Base-by-base conservation (phyloP, 2,797 vertebrate genomes). In the Chrysocyon brachyurus region DNA sequence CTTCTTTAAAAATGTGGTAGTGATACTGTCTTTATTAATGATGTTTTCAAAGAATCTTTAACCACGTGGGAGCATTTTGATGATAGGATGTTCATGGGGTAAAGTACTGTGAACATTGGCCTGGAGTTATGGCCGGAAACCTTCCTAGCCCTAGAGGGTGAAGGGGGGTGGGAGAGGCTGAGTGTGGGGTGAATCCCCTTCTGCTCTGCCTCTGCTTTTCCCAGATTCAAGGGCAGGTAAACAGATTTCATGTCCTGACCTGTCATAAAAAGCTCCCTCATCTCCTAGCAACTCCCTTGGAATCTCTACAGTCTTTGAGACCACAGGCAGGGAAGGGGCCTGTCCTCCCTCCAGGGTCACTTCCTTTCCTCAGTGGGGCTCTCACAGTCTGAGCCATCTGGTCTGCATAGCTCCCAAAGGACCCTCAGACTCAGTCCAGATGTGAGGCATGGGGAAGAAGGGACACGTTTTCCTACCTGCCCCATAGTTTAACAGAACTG, bases 11-110 rank as follows among this genome's bases (percentile, higher is more conserved):
- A 93, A 87, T 72, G 46, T 61, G n/a, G 31, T 89, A 83, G 91
- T 72, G 46, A 78, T 63, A 52, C 21, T 46, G 54, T 88, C 91
- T 88, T 97, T 90, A 89, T 46, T 46, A 94, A 91, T 68, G 46
- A 68, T 89, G 19, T 63, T 97, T 95, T 90, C 56, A 63, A 89
- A 46, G 83, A 59, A 68, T 72, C 61, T 92, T 86, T 66, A 92
- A 90, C 33, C 19, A 12, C 16, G 54, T 72, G 88, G 52, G 84
- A 28, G 84, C 77, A 83, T 89, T 87, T 90, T 88, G 88, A 83
- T 28, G 75, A 70, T 26, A 49, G 6, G 17, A 0, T 46, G 5
- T 57, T 79, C 63, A 15, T 7, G 36, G 70, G n/a, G 33, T 75
- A 2, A 63, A 78, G 72, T 15, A 15, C 21, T 54, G 3, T 28